Conservation (phyloP, 2,113 vertebrate genomes). For the Callipepla squamata region DNA sequence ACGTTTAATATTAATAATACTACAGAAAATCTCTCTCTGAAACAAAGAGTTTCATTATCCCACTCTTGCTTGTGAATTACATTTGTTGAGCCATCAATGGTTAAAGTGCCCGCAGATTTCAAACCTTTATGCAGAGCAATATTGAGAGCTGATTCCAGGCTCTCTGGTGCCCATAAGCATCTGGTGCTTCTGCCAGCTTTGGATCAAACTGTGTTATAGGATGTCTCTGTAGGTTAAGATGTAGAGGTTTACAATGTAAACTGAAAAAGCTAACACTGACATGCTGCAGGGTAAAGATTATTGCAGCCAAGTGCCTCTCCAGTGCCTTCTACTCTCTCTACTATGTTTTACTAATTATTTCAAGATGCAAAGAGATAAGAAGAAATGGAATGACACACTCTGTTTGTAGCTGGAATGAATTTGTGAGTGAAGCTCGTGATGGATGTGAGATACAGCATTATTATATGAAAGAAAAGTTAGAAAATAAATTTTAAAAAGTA, state of each 20-base stretch:
- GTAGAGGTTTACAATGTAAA: not conserved
- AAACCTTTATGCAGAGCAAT: accelerated
- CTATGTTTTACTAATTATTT: not conserved
- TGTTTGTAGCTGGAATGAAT: not conserved
- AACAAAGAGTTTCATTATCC: not conserved
- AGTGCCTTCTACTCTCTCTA: not conserved
- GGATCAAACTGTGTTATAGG: not conserved
- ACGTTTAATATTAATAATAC: not conserved
- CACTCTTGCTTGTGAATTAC: not conserved
- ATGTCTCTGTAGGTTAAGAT: not conserved
- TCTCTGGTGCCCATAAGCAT: not conserved
- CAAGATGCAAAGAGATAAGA: not conserved
- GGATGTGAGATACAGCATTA: not conserved
- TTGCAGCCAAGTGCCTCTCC: not conserved
- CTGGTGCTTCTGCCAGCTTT: not conserved
- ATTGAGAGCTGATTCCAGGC: not conserved
- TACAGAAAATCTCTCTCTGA: not conserved
- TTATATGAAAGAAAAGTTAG: not conserved
- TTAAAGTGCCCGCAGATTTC: not conserved
- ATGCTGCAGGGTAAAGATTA: not conserved
- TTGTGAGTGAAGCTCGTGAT: not conserved
- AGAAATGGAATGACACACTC: not conserved
- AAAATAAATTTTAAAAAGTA: not conserved
- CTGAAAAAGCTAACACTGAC: accelerated
- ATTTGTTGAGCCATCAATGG: not conserved